Conservation (phyloP, 2,113 vertebrate genomes). For the Hiodon alosoides region DNA sequence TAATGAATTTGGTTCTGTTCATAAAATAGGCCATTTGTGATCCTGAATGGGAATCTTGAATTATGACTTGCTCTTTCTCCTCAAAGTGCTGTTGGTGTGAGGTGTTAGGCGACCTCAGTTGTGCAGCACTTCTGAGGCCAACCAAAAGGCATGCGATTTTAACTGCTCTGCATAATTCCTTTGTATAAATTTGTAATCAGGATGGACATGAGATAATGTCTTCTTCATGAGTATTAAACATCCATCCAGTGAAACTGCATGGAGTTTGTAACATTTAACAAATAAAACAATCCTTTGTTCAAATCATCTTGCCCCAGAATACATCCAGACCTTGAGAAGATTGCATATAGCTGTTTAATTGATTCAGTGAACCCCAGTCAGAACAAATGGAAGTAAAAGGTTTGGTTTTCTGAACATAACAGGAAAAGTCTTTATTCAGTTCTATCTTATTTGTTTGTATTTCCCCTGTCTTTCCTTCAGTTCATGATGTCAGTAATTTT, state of each 20-base stretch:
- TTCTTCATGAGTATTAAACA: too few relatives aligned
- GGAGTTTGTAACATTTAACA: too few relatives aligned
- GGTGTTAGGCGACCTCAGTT: background rate
- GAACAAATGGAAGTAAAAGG: background rate
- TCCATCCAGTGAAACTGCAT: too few relatives aligned
- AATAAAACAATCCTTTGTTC: background rate
- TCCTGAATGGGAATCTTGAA: background rate
- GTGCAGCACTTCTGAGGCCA: background rate
- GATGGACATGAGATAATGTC: too few relatives aligned
- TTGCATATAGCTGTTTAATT: background rate
- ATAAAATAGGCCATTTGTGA: too few relatives aligned
- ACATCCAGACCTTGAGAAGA: background rate
- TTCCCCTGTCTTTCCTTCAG: background rate
- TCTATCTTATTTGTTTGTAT: background rate
- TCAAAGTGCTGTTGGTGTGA: conserved; percentile 16
- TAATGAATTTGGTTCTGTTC: background rate
- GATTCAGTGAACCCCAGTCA: background rate
- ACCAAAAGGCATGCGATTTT: conserved; percentile 14
- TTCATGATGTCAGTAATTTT: conserved; percentile 22
- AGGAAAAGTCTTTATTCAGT: background rate
- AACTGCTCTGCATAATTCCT: conserved; percentile 1
- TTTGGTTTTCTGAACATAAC: background rate
- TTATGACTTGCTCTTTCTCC: background rate
- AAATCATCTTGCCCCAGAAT: background rate
- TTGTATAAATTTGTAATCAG: background rate